phyloP scores from a whole-genome alignment of 2,797 vertebrate genomes.

The Crenuchus spilurus region DNA sequence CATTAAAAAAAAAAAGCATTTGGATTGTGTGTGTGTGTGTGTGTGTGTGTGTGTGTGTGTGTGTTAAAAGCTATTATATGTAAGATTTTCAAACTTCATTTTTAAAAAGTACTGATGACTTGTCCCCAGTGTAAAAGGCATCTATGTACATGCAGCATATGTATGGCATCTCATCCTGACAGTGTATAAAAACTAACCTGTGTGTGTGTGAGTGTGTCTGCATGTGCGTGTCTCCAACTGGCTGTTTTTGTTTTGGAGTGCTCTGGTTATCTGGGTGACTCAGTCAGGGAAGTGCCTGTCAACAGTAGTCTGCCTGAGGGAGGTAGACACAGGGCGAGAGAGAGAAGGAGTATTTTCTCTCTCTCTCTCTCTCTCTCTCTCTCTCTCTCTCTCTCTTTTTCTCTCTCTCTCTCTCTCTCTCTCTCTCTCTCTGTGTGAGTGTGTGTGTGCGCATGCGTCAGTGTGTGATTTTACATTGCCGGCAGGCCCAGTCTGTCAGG shows the following conservation, averaged over 20 bases:
- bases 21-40: neutral
- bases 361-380: too few species aligned
- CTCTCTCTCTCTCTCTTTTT: too few species aligned
- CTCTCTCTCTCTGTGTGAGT: too few species aligned
- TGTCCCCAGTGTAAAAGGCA: neutral
- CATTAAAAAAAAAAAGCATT: too few species aligned
- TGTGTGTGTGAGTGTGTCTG: neutral
- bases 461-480: conserved; percentile 34
- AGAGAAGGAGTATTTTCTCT: conserved; percentile 50
- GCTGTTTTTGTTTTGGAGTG: conserved; percentile 28
- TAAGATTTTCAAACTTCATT: neutral
- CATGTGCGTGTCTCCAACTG: conserved; percentile 8
- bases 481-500: conserved; percentile 51
- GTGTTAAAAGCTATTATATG: neutral
- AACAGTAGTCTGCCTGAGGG: conserved; percentile 56
- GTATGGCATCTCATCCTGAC: neutral
- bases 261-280: conserved; percentile 42
- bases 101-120: neutral
- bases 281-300: conserved; percentile 46
- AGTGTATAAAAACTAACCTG: neutral
- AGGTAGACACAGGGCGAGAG: conserved; percentile 54
- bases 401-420: too few species aligned
- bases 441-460: conserved; percentile 16
- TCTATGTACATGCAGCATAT: neutral
- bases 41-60: neutral